These are phyloP conservation scores for Paedocypris sp. DNA, from an alignment of 2,113 vertebrate species.

Conservation along the genomic window DNA sequence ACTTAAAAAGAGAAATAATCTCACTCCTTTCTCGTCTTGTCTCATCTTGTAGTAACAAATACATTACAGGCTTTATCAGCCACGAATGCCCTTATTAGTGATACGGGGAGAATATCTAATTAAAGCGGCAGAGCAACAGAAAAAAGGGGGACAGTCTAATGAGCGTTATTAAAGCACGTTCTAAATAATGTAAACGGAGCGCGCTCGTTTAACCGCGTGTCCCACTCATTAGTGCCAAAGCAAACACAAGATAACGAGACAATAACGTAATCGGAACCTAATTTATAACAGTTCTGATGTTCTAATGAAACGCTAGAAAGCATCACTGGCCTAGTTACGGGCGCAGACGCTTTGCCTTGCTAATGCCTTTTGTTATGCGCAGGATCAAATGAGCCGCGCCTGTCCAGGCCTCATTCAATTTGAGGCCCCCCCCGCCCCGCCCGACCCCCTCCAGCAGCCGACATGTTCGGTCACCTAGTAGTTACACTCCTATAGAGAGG, in stretches of 20 bases:
- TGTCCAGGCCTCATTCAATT: conserved; percentile 40
- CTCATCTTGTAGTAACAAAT: conserved; percentile 57
- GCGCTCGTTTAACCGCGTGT: conserved; percentile 52
- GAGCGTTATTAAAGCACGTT: conserved; percentile 56
- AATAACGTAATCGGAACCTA: conserved; percentile 46
- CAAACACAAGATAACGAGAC: conserved; percentile 59
- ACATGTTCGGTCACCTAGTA: conserved; percentile 51
- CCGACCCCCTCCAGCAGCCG: conserved; percentile 28
- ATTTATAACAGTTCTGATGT: conserved; percentile 50
- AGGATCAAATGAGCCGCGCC: conserved; percentile 50
- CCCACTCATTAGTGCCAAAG: conserved; percentile 54
- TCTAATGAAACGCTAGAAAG: conserved; percentile 49
- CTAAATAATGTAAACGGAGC: conserved; percentile 55
- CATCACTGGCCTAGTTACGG: conserved; percentile 37
- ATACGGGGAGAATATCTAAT: conserved; percentile 46
- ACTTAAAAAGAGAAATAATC: conserved; percentile 47
- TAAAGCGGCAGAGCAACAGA: conserved; percentile 47
- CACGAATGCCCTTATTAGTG: conserved; percentile 43
- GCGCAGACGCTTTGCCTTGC: conserved; percentile 33
- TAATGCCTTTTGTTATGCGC: conserved; percentile 51
- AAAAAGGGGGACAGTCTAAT: conserved; percentile 51
- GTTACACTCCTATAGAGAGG: conserved; percentile 49
- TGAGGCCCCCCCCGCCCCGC: conserved; percentile 25
- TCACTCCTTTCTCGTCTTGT: conserved; percentile 39
- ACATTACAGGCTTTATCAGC: conserved; percentile 59